Conservation (phyloP, 2,113 vertebrate species). For the Pampusana beccarii region DNA sequence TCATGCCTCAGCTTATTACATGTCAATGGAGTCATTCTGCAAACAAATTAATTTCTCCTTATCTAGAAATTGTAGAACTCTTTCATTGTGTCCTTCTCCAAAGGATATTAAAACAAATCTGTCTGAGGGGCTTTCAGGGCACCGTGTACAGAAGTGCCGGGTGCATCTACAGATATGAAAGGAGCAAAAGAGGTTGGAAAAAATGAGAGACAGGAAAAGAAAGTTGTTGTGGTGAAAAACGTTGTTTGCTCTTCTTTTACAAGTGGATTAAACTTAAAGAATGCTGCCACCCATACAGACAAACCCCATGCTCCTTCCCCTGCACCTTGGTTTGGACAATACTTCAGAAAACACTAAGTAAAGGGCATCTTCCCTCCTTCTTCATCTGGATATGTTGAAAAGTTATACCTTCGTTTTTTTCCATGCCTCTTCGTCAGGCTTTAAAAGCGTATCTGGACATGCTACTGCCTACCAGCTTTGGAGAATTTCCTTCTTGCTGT, state of each 20-base stretch:
- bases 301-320: not conserved
- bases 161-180: not conserved
- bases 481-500: not conserved
- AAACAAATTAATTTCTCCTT: slow-evolving; percentile 20
- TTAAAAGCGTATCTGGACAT: accelerated
- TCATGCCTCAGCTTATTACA: not conserved
- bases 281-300: not conserved
- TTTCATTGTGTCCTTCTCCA: not conserved
- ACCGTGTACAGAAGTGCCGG: not conserved
- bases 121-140: not conserved
- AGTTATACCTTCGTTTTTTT: not conserved
- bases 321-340: not conserved
- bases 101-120: not conserved
- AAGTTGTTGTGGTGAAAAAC: not conserved
- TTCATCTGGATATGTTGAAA: not conserved
- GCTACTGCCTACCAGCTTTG: not conserved
- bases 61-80: not conserved
- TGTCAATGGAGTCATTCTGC: not conserved
- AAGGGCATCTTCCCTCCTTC: not conserved
- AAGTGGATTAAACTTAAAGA: not conserved
- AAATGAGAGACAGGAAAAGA: not conserved
- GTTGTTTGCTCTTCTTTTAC: not conserved
- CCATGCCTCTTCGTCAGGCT: not conserved
- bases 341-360: not conserved
- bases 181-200: not conserved